These are phyloP conservation scores for Philereme vetulata DNA, from an alignment of 2,888 invertebrate species.

Conservation along the genomic window DNA sequence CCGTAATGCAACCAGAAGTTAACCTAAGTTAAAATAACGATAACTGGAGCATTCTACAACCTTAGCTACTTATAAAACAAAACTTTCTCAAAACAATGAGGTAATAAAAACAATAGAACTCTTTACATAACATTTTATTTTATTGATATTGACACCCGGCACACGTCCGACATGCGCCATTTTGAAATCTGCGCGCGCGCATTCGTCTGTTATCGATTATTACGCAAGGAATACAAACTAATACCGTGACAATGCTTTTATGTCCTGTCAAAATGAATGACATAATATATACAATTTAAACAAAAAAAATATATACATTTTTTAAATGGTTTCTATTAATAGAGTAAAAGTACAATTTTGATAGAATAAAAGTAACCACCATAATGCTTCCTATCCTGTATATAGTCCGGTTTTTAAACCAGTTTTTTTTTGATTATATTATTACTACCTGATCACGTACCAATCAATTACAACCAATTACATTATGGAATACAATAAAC, in stretches of 20 bases:
- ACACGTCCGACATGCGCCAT: constrained; percentile 59
- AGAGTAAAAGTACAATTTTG: background rate
- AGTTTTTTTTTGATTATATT: no score
- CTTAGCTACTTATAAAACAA: background rate
- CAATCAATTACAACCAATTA: no score
- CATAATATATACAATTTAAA: no score
- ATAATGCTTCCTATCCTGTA: no score
- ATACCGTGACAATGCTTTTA: background rate
- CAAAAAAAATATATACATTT: no score
- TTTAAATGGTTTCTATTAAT: background rate
- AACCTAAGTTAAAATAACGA: no score
- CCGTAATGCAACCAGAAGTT: no score
- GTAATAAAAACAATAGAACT: constrained; percentile 61
- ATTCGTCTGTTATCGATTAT: constrained; percentile 18
- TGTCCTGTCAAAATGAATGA: background rate
- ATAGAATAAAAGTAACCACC: no score
- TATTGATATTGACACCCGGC: constrained; percentile 64
- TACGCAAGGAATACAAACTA: constrained; percentile 12
- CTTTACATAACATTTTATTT: constrained; percentile 68
- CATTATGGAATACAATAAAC: no score
- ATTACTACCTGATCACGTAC: no score
- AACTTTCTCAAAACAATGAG: constrained; percentile 46
- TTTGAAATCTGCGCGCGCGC: constrained; percentile 47
- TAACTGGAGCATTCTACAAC: no score
- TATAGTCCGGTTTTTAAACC: no score